Evolutionary conservation across 2,113 vertebrate genomes (phyloP).

Genomic region (Rhinopomastus cyanomelas): DNA sequence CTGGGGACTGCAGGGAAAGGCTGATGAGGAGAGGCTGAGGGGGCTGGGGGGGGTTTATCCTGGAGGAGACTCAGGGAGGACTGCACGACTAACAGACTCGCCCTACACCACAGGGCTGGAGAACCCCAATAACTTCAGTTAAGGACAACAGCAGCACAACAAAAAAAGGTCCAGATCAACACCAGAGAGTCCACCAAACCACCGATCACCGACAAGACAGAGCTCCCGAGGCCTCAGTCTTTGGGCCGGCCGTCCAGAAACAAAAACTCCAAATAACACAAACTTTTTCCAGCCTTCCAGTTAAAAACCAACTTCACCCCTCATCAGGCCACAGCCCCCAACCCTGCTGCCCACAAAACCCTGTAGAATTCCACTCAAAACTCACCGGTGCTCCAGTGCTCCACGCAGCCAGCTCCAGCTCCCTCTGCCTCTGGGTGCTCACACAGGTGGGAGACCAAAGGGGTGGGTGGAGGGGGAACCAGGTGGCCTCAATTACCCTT

Average conservation of each 20-base stretch:
- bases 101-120: neutral
- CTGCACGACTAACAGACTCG: too few species aligned
- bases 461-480: too few species aligned
- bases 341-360: neutral
- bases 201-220: neutral
- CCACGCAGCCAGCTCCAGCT: neutral
- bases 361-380: neutral
- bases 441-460: too few species aligned
- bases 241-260: too few species aligned
- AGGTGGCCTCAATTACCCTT: neutral
- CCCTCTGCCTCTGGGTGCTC: neutral
- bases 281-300: neutral
- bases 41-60: too few species aligned
- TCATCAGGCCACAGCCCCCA: neutral
- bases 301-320: neutral
- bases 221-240: too few species aligned
- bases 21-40: too few species aligned
- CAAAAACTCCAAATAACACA: neutral
- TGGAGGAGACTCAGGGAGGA: too few species aligned
- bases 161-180: neutral
- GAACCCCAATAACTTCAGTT: neutral
- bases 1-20: too few species aligned
- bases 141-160: neutral
- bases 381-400: neutral
- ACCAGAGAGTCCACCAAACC: neutral